Conservation (phyloP, 2,888 invertebrate genomes). For the Plagodis pulveraria region DNA sequence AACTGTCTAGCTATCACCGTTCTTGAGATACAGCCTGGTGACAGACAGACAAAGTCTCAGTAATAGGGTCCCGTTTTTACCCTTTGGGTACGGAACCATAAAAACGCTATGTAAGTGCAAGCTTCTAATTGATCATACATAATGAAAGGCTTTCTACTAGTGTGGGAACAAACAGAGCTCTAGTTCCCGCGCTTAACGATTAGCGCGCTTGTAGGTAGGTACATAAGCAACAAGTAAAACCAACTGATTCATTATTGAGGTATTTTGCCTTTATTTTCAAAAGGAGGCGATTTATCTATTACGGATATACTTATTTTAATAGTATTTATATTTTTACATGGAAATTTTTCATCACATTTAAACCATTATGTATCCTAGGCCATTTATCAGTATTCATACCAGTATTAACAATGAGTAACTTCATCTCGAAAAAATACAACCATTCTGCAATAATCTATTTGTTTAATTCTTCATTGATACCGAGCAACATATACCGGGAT, state of each 20-base stretch:
- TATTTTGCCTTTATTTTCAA: slow-evolving; percentile 81
- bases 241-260: slow-evolving; percentile 76
- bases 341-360: slow-evolving; percentile 83
- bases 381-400: slow-evolving; percentile 78
- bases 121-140: slow-evolving; percentile 11
- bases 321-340: slow-evolving; percentile 84
- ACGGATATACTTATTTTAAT: slow-evolving; percentile 80
- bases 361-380: slow-evolving; percentile 77
- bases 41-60: no score
- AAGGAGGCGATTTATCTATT: slow-evolving; percentile 82
- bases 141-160: slow-evolving; percentile 15
- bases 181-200: neutral
- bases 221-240: slow-evolving; percentile 59
- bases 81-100: no score
- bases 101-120: no score
- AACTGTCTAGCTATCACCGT: no score
- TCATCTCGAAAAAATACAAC: slow-evolving; percentile 82
- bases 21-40: no score
- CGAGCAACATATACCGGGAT: slow-evolving; percentile 50
- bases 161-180: slow-evolving; percentile 12
- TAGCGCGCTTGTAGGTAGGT: neutral
- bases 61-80: no score
- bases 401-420: slow-evolving; percentile 76
- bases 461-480: slow-evolving; percentile 63
- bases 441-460: slow-evolving; percentile 70